Conservation (phyloP, 2,888 invertebrate species). For the Scaptomyza tumidula region DNA sequence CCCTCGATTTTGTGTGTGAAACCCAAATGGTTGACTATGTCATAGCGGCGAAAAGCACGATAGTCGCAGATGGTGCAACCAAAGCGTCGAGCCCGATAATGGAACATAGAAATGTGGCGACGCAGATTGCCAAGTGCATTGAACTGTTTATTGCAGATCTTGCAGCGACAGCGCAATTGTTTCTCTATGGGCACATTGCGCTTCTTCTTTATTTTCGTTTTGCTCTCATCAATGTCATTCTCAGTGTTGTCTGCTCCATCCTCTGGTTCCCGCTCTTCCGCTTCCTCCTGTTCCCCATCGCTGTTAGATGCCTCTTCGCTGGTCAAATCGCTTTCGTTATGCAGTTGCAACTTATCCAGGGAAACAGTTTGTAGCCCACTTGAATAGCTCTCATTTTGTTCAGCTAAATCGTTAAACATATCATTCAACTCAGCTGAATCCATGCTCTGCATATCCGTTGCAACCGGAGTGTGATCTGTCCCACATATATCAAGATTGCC, state of each 20-base stretch:
- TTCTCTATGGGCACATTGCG: slow-evolving; percentile 70
- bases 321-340: slow-evolving; percentile 60
- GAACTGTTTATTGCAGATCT: slow-evolving; percentile 83
- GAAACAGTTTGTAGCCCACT: slow-evolving; percentile 80
- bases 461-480: slow-evolving; percentile 7
- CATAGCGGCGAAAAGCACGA: slow-evolving; percentile 88
- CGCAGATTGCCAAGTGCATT: slow-evolving; percentile 83
- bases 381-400: slow-evolving; percentile 69
- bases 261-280: slow-evolving; percentile 19
- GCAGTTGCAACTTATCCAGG: slow-evolving; percentile 74
- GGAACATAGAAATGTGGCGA: slow-evolving; percentile 84
- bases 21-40: slow-evolving; percentile 88
- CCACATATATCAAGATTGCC: slow-evolving; percentile 26
- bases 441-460: slow-evolving; percentile 33
- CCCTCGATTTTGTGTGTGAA: slow-evolving; percentile 87
- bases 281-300: slow-evolving; percentile 49
- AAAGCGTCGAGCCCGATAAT: slow-evolving; percentile 86
- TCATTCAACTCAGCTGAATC: slow-evolving; percentile 72
- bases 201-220: slow-evolving; percentile 56
- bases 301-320: slow-evolving; percentile 58
- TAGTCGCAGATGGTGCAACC: slow-evolving; percentile 91
- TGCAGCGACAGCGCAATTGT: slow-evolving; percentile 82
- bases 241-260: slow-evolving; percentile 16
- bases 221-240: slow-evolving; percentile 29
- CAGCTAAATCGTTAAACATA: slow-evolving; percentile 81